Percentiles rank a stretch among this genome's conserved stretches.
Evolutionary conservation across 2,888 invertebrate genomes (phyloP).

Genomic region (Timema cristinae): DNA sequence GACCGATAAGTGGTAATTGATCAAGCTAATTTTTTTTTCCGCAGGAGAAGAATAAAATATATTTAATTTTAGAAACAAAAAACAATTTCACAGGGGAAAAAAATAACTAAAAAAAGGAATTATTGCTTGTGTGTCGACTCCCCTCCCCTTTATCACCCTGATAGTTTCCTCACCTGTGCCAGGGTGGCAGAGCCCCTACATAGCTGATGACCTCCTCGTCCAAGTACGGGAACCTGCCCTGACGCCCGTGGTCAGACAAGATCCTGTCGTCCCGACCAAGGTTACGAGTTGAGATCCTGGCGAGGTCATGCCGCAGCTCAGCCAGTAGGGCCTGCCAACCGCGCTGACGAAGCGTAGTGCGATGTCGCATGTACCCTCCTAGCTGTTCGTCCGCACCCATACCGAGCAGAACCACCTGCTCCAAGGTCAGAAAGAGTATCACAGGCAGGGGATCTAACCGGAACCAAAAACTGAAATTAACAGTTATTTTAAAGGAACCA

Average conservation of each 20-base stretch:
- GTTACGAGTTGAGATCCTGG: slow-evolving; percentile 83
- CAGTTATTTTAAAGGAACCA: too few species aligned
- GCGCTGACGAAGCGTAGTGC: slow-evolving; percentile 61
- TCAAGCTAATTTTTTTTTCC: too few species aligned
- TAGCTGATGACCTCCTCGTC: slow-evolving; percentile 47
- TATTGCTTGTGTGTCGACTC: too few species aligned
- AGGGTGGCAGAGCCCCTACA: slow-evolving; percentile 59
- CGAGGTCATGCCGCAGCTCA: slow-evolving; percentile 74
- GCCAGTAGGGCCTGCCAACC: slow-evolving; percentile 53
- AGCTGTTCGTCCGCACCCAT: slow-evolving; percentile 97
- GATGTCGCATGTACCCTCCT: slow-evolving; percentile 89
- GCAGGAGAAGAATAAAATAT: background rate
- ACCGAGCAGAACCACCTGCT: slow-evolving; percentile 74
- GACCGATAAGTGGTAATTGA: too few species aligned
- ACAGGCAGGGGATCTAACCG: too few species aligned
- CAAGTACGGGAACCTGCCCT: slow-evolving; percentile 53
- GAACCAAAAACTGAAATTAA: too few species aligned
- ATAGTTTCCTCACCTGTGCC: slow-evolving; percentile 56
- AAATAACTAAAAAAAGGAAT: too few species aligned
- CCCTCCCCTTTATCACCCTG: background rate
- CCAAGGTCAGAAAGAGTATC: slow-evolving; percentile 29
- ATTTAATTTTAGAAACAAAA: background rate
- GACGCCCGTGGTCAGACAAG: slow-evolving; percentile 82
- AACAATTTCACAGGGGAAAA: too few species aligned
- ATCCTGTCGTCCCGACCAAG: slow-evolving; percentile 93